phyloP scores from a whole-genome alignment of 2,888 invertebrate genomes.

The Acanthosepion lycidas region DNA sequence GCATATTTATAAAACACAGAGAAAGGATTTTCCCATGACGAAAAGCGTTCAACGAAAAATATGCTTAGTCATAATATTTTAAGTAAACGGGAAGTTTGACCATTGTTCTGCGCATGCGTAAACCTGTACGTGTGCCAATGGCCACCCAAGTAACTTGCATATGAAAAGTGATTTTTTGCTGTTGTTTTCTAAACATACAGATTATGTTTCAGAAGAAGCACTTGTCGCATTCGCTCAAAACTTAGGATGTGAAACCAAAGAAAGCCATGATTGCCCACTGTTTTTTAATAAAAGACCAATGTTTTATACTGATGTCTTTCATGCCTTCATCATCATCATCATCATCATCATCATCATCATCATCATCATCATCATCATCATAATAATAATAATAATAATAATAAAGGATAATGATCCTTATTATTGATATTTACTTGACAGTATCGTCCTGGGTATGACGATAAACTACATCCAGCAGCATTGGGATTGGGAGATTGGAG shows the following conservation, averaged over 20 bases:
- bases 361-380: not conserved
- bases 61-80: not conserved
- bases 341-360: not conserved
- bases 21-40: not conserved
- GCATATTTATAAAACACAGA: not conserved
- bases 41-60: not conserved
- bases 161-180: not conserved
- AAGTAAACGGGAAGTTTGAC: not conserved
- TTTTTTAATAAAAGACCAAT: not conserved
- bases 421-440: too few species aligned
- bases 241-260: not conserved
- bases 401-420: too few species aligned
- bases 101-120: not conserved
- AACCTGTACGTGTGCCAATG: not conserved
- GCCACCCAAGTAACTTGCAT: constrained; percentile 17
- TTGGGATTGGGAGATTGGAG: too few species aligned
- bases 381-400: too few species aligned
- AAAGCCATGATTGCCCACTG: not conserved
- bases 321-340: not conserved
- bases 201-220: not conserved
- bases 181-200: not conserved
- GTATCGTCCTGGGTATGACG: too few species aligned
- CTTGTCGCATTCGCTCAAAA: constrained; percentile 4
- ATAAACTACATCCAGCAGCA: too few species aligned
- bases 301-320: not conserved